Percentiles rank a stretch among this genome's conserved stretches.
phyloP scores from a whole-genome alignment of 2,888 invertebrate species.

The Hyles lineata region DNA sequence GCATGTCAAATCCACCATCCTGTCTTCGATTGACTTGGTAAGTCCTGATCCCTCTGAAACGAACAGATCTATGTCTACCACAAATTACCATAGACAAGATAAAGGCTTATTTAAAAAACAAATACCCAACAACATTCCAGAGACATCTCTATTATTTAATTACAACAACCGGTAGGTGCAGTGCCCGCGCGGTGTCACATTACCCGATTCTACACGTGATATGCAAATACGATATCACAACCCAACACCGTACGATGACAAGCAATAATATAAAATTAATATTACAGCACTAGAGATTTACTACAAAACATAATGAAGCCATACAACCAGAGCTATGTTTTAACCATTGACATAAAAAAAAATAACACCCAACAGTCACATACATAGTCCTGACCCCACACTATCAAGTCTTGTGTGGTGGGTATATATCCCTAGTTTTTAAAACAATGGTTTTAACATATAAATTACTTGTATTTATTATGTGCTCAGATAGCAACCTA shows the following conservation, averaged over 20 bases:
- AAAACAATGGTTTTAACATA: not conserved
- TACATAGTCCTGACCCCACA: too few relatives aligned
- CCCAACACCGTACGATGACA: slow-evolving; percentile 37
- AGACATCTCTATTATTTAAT: slow-evolving; percentile 19
- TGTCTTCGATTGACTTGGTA: too few relatives aligned
- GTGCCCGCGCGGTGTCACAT: slow-evolving; percentile 33
- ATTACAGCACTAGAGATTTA: slow-evolving; percentile 12
- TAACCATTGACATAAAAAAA: not conserved
- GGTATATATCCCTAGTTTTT: too few relatives aligned
- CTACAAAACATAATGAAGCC: slow-evolving; percentile 17
- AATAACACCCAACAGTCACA: too few relatives aligned
- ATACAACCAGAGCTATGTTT: not conserved
- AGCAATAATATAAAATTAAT: slow-evolving; percentile 31
- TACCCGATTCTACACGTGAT: slow-evolving; percentile 40
- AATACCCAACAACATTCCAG: not conserved
- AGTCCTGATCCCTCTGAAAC: too few relatives aligned
- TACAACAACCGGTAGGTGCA: slow-evolving; percentile 21
- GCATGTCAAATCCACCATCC: too few relatives aligned
- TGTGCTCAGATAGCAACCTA: too few relatives aligned
- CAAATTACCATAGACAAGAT: too few relatives aligned
- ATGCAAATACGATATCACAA: slow-evolving; percentile 39
- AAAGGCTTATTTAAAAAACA: not conserved
- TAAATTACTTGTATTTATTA: not conserved
- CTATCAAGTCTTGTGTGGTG: too few relatives aligned
- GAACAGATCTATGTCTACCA: too few relatives aligned